Percentiles rank a stretch among this genome's conserved stretches.
These are phyloP conservation scores for Ceramica pisi DNA, from an alignment of 2,888 invertebrate species.

Conservation along the genomic window DNA sequence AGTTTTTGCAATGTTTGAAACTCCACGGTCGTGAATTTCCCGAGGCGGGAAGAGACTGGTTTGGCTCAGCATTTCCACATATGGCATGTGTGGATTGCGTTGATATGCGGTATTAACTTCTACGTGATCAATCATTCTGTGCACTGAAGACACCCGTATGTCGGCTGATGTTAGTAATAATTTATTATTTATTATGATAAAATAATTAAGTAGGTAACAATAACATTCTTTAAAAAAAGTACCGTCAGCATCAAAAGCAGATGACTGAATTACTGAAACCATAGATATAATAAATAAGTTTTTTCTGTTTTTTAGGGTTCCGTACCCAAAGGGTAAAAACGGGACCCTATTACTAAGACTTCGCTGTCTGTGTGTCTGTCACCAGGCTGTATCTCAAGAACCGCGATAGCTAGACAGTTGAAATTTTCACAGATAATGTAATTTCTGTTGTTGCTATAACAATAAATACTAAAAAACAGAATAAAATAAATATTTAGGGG, in stretches of 20 bases:
- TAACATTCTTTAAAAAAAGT: not conserved
- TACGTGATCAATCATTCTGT: slow-evolving; percentile 77
- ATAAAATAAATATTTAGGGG: no score
- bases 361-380: no score
- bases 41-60: slow-evolving; percentile 79
- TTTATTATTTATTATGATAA: slow-evolving; percentile 24
- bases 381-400: no score
- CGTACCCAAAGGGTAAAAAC: no score
- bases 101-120: slow-evolving; percentile 66
- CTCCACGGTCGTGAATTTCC: slow-evolving; percentile 74
- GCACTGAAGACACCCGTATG: slow-evolving; percentile 47
- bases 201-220: slow-evolving; percentile 22
- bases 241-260: not conserved
- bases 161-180: slow-evolving; percentile 33
- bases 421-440: no score
- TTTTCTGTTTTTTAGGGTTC: no score
- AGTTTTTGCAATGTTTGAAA: slow-evolving; percentile 51
- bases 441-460: no score
- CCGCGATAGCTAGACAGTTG: no score
- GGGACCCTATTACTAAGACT: no score
- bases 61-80: slow-evolving; percentile 82
- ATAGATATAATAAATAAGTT: no score
- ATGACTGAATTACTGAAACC: no score
- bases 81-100: slow-evolving; percentile 76
- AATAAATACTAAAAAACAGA: no score